phyloP scores from a whole-genome alignment of 2,888 invertebrate species.

The Acholoe squamosa region DNA sequence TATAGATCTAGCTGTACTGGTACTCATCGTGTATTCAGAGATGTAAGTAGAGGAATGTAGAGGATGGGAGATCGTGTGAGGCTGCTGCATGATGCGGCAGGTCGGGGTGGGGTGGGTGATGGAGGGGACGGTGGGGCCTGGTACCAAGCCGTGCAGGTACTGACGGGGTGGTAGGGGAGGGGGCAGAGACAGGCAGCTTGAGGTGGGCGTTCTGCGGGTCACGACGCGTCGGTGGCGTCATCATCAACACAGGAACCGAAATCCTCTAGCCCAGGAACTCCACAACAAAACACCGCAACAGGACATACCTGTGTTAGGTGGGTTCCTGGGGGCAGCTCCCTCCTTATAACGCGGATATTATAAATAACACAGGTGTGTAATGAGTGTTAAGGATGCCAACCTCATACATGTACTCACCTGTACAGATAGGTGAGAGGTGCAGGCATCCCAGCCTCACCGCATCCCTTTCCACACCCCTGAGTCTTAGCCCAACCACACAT shows the following conservation, averaged over 20 bases:
- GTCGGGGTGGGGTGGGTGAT: too few species aligned
- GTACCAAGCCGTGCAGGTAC: neutral
- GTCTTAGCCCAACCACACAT: neutral
- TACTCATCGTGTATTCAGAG: too few species aligned
- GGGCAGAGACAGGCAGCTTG: neutral
- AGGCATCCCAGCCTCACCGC: neutral
- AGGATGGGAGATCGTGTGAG: too few species aligned
- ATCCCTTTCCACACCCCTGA: neutral
- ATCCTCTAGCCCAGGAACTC: neutral
- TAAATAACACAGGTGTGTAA: too few species aligned
- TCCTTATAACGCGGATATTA: neutral
- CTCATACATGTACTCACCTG: too few species aligned
- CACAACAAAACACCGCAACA: neutral
- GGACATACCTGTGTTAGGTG: too few species aligned
- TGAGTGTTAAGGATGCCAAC: too few species aligned
- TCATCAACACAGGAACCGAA: neutral
- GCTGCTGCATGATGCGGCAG: too few species aligned
- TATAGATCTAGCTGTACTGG: too few species aligned
- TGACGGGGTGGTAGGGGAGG: neutral
- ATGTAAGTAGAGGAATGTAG: too few species aligned
- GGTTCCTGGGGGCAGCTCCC: neutral
- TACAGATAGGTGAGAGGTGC: too few species aligned
- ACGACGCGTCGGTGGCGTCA: neutral
- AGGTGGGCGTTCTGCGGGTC: conserved; percentile 32
- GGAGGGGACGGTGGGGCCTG: neutral